Evolutionary conservation across 2,113 vertebrate genomes (phyloP), one percentile per base, ranked within the genome.

Genomic region (Apodemus sylvaticus): DNA sequence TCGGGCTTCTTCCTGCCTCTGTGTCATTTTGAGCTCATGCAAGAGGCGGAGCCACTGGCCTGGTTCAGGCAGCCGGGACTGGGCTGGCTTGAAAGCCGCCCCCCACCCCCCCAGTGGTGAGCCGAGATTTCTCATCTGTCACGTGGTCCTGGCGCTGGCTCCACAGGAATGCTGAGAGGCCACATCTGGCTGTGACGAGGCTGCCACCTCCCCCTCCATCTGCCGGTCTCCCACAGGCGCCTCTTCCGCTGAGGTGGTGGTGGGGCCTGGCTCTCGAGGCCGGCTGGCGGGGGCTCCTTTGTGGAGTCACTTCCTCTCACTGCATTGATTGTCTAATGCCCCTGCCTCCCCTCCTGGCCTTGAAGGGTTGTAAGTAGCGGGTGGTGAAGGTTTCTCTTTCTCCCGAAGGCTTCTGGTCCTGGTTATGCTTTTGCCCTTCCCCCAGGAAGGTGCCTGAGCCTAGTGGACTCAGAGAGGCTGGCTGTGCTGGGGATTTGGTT

Each of bases 161-260:
- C 85, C 68, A 48, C 86, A 62, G 98, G 98, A 98, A 98, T 98
- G 98, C 62, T 2, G 70, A 73, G 70, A 78, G 91, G 94, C 97
- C 97, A 97, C 98, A 96, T 97, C 97, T 98, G 98, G 97, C 26
- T 0, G 58, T 91, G 90, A 64, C 36, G 60, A 34, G 7, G 76
- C 96, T 36, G 87, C 81, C 24, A 3, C 83, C 96, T 73, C 48
- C 92, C 62, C 6, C 34, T 91, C 48, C 51, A 0, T 91, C 89
- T 86, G 9, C 93, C 16, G 9, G 70, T 39, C 88, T 53, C 88
- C 71, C 77, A 82, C 31, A 0, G n/a, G 93, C 3, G 64, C 89
- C 86, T 55, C 60, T 87, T 91, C 78, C 70, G 89, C 66, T 36
- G 17, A 90, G 62, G 93, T 5, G 39, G 83, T 45, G 0, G 0